These are phyloP conservation scores for Oceanodroma leucorhoa DNA, from an alignment of 2,797 vertebrate species.

Conservation along the genomic window DNA sequence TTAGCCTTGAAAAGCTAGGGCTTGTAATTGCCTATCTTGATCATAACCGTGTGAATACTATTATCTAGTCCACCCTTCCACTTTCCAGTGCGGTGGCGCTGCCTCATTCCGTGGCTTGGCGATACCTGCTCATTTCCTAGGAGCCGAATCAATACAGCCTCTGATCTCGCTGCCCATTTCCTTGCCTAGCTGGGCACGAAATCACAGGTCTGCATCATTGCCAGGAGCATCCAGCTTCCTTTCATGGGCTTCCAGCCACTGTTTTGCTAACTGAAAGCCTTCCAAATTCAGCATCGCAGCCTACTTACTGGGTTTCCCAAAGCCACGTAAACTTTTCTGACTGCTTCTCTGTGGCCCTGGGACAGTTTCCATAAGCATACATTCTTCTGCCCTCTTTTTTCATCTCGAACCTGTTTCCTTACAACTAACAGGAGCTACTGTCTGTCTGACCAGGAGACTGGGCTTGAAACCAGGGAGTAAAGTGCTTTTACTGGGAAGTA, in stretches of 20 bases:
- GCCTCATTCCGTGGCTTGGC: slow-evolving; percentile 2
- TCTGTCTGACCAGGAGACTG: not conserved
- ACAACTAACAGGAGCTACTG: not conserved
- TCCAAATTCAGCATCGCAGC: not conserved
- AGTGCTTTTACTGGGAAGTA: not conserved
- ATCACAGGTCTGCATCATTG: not conserved
- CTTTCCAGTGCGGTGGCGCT: not conserved
- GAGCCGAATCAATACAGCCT: not conserved
- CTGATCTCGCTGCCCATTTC: slow-evolving; percentile 34
- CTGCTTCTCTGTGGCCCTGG: not conserved
- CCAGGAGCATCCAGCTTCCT: slow-evolving; percentile 36
- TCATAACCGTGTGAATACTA: not conserved
- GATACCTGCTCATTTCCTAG: not conserved
- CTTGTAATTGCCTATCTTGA: not conserved
- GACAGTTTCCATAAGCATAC: not conserved
- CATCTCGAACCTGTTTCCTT: not conserved
- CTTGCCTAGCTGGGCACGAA: not conserved
- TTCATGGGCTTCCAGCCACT: not conserved
- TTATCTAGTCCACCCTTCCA: not conserved
- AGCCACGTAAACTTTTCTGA: slow-evolving; percentile 18
- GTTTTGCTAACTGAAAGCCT: not conserved
- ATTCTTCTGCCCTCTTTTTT: not conserved
- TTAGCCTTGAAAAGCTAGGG: not conserved
- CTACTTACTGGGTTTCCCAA: slow-evolving; percentile 11
- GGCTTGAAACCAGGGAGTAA: not conserved